Percentiles rank a stretch among this genome's conserved stretches.
phyloP scores from a whole-genome alignment of 1,140 invertebrate genomes.

The Drosophila auraria region DNA sequence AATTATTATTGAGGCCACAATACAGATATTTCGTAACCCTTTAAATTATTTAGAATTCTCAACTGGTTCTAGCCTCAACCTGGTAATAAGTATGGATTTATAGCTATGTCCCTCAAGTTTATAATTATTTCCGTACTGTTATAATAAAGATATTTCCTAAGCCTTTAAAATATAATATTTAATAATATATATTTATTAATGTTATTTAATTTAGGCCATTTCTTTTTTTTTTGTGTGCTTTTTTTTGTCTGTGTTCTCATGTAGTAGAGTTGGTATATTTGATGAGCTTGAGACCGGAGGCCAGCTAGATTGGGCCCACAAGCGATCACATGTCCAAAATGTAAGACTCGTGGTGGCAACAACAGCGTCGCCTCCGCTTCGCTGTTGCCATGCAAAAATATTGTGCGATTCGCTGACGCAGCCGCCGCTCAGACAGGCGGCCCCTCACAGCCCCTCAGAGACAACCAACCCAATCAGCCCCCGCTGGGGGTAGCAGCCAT shows the following conservation, averaged over 20 bases:
- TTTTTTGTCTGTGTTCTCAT: background rate
- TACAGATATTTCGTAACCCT: no score
- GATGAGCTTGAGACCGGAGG: conserved; percentile 30
- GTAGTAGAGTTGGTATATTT: background rate
- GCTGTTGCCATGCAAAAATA: conserved; percentile 66
- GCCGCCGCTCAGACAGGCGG: conserved; percentile 36
- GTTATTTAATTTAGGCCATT: no score
- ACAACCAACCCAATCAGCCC: conserved; percentile 1
- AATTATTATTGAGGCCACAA: no score
- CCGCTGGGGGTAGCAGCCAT: conserved; percentile 13
- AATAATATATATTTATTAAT: background rate
- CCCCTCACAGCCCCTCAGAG: background rate
- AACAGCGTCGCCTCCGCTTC: conserved; percentile 1
- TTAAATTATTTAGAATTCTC: no score
- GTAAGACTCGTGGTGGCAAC: conserved; percentile 36
- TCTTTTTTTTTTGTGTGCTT: background rate
- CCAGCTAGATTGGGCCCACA: conserved; percentile 19
- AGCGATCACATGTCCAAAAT: conserved; percentile 58
- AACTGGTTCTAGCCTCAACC: no score
- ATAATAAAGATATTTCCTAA: no score
- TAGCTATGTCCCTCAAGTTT: no score
- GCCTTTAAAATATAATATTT: background rate
- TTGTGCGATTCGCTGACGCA: conserved; percentile 54
- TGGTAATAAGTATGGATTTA: no score
- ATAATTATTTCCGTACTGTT: no score